Evolutionary conservation across 2,888 invertebrate species (phyloP).

Genomic region (Cynaeus angustus): DNA sequence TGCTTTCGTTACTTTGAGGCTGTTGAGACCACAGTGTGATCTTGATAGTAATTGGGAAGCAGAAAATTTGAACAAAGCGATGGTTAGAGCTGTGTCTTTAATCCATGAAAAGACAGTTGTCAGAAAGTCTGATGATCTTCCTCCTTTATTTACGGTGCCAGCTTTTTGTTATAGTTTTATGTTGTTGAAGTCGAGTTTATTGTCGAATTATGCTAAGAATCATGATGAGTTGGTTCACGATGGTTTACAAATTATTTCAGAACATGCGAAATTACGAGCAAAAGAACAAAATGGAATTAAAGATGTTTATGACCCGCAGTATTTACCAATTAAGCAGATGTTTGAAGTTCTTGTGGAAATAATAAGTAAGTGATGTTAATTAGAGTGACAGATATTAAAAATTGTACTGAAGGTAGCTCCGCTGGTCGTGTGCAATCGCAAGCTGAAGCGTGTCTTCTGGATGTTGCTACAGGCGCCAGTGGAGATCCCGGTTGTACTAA

Average conservation of each 20-base stretch:
- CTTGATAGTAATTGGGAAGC: conserved; percentile 85
- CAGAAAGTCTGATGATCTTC: conserved; percentile 58
- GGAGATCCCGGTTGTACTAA: conserved; percentile 78
- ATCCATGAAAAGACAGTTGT: conserved; percentile 74
- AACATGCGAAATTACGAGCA: conserved; percentile 81
- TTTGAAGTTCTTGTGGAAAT: conserved; percentile 85
- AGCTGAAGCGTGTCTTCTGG: conserved; percentile 86
- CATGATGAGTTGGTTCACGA: conserved; percentile 76
- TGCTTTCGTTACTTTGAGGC: conserved; percentile 82
- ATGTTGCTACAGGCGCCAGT: conserved; percentile 84
- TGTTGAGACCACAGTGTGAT: conserved; percentile 87
- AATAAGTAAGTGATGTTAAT: conserved; percentile 75
- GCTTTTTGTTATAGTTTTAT: conserved; percentile 90
- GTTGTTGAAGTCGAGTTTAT: conserved; percentile 79
- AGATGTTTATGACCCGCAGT: conserved; percentile 81
- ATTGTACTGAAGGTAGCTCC: conserved; percentile 72
- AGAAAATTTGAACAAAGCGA: conserved; percentile 78
- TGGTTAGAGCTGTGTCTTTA: conserved; percentile 77
- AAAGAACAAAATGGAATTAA: conserved; percentile 66
- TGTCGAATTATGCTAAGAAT: conserved; percentile 71
- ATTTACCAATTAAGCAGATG: conserved; percentile 88
- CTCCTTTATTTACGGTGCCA: conserved; percentile 77
- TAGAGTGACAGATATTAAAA: too few relatives aligned
- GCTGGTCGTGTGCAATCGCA: conserved; percentile 84
- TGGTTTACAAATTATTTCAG: conserved; percentile 79